Base-by-base conservation (phyloP, 2,113 vertebrate genomes). In the Myotis davidii region DNA sequence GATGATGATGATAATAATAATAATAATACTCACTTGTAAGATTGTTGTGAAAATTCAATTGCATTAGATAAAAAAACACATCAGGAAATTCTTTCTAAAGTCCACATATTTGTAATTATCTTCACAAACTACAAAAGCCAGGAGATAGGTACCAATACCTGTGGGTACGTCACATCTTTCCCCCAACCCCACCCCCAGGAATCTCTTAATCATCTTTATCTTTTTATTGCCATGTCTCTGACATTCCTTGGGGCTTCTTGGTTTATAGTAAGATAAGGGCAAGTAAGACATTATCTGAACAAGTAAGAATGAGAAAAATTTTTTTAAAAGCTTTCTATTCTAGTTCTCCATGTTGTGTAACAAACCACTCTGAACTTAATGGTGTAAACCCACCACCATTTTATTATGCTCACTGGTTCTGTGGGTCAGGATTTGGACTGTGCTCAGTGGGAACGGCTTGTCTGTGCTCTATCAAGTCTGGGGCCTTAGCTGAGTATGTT, bases 221-320 rank as follows among this genome's bases (percentile, higher is more conserved):
- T 76, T 76, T 76, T 77, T 50, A 54, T 50, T 48, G 23, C 16
- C 25, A 6, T 56, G 65, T 52, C 42, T 91, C 87, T 64, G 59
- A 76, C 52, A 85, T 70, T 88, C 48, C 54, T 50, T 4, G 12
- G 32, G 83, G 25, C 42, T 70, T 91, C 87, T 85, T 73, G 42
- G 50, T 56, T 81, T 59, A 27, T 54, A 73, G 54, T 37, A 83
- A 88, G 69, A 73, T 79, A 89, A 91, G 13, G 48, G 56, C 27
- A 88, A 93, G 54, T 29, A 70, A 50, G 76, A 72, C 37, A 76
- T 72, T 88, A 88, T 65, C 52, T 91, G 42, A 85, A 93, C 50
- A 87, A 61, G 18, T 91, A 67, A 88, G 78, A 61, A n/a, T 29
- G 42, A 77, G 27, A 67, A 21, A 29, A 50, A 87, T 56, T 61